Evolutionary conservation across 2,797 vertebrate species (phyloP).

Genomic region (Lindbergichthys nudifrons): DNA sequence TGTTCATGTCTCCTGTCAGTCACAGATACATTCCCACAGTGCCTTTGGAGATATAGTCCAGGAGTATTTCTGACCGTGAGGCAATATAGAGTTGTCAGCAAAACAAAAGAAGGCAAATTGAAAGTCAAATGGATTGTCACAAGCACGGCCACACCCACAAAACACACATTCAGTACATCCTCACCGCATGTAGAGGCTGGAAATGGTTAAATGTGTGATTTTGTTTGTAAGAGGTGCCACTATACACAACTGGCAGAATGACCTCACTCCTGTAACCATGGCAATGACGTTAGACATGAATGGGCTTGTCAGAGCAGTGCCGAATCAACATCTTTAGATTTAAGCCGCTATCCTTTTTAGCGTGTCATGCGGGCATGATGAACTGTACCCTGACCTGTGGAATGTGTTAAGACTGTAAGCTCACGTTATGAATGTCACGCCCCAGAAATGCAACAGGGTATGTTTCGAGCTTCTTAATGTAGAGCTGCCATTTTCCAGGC

Average conservation of each 20-base stretch:
- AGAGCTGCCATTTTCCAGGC: conserved; percentile 44
- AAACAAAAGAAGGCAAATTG: conserved; percentile 26
- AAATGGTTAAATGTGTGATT: conserved; percentile 23
- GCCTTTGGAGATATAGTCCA: conserved; percentile 34
- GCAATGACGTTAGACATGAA: conserved; percentile 30
- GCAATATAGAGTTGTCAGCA: conserved; percentile 32
- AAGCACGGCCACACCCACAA: conserved; percentile 30
- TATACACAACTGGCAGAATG: conserved; percentile 25
- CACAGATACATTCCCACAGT: conserved; percentile 48
- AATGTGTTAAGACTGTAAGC: conserved; percentile 44
- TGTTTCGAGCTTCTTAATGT: conserved; percentile 25
- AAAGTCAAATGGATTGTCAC: conserved; percentile 27
- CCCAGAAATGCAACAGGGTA: conserved; percentile 44
- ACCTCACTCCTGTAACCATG: conserved; percentile 44
- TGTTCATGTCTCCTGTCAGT: conserved; percentile 58
- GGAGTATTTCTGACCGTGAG: conserved; percentile 56
- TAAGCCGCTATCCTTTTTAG: conserved; percentile 39
- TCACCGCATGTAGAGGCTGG: conserved; percentile 6
- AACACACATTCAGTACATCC: conserved; percentile 16
- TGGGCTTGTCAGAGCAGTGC: conserved; percentile 38
- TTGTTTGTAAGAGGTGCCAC: conserved; percentile 35
- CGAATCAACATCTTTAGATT: conserved; percentile 44
- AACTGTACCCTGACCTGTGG: conserved; percentile 43
- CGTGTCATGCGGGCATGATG: conserved; percentile 18
- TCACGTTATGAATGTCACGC: conserved; percentile 47